phyloP scores from a whole-genome alignment of 2,797 vertebrate species.

The Macropodus opercularis region DNA sequence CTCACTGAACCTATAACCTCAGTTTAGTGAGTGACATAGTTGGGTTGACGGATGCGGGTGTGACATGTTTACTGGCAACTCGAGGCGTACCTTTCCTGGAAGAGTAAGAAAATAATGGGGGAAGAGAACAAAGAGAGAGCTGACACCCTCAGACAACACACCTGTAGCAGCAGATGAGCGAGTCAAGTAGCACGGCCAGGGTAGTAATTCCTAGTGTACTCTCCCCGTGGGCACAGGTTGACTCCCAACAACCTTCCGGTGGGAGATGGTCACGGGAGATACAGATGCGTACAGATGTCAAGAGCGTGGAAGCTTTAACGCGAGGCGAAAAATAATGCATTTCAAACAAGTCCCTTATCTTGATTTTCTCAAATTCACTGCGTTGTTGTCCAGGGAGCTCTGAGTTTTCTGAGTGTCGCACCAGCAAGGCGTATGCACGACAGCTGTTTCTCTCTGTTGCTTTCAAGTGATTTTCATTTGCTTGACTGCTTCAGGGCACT shows the following conservation, averaged over 20 bases:
- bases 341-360: conserved; percentile 7
- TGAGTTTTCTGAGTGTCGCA: conserved; percentile 43
- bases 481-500: conserved; percentile 77
- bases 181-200: conserved; percentile 47
- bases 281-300: conserved; percentile 1
- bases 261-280: conserved; percentile 10
- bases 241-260: conserved; percentile 6
- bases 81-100: conserved; percentile 74
- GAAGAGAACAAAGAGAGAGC: conserved; percentile 68
- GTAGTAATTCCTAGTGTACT: conserved; percentile 54
- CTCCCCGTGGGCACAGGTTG: conserved; percentile 42
- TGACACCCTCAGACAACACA: conserved; percentile 68
- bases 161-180: conserved; percentile 72
- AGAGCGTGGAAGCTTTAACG: conserved; percentile 2
- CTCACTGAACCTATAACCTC: conserved; percentile 44
- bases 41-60: conserved; percentile 55
- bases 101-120: conserved; percentile 71
- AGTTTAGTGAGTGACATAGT: conserved; percentile 43
- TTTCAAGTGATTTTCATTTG: conserved; percentile 88
- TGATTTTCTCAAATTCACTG: conserved; percentile 24
- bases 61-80: conserved; percentile 76
- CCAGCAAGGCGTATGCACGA: conserved; percentile 72
- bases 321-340: neutral
- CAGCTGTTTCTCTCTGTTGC: conserved; percentile 83
- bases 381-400: conserved; percentile 5